Percentiles rank a stretch among this genome's conserved stretches.
phyloP scores from a whole-genome alignment of 2,888 invertebrate genomes.

The Rhodophaea formosa region DNA sequence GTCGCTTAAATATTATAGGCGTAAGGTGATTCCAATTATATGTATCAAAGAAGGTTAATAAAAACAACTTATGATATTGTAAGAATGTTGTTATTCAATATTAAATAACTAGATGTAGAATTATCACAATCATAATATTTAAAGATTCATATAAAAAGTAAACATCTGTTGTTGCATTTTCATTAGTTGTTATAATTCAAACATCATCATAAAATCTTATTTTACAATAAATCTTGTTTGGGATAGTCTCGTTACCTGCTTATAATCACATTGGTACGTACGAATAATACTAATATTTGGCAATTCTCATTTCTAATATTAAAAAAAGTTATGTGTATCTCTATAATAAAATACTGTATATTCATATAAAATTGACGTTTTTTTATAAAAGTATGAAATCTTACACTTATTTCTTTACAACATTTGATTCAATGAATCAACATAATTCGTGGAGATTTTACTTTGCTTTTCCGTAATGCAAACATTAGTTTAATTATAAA shows the following conservation, averaged over 20 bases:
- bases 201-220: constrained; percentile 11
- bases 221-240: not conserved
- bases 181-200: constrained; percentile 1
- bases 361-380: constrained; percentile 9
- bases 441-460: no score
- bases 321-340: not conserved
- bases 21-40: no score
- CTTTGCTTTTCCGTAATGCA: no score
- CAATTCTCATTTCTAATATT: constrained; percentile 3
- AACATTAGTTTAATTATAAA: no score
- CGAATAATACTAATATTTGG: constrained; percentile 16
- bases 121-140: constrained; percentile 5
- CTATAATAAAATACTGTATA: constrained; percentile 11
- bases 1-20: no score
- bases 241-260: not conserved
- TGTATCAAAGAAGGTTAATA: no score
- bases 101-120: constrained; percentile 10
- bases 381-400: not conserved
- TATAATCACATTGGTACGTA: constrained; percentile 7
- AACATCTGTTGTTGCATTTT: constrained; percentile 1
- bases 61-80: constrained; percentile 7
- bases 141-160: constrained; percentile 4
- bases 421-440: no score
- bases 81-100: not conserved
- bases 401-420: no score